Evolutionary conservation across 2,113 vertebrate genomes (phyloP).

Genomic region (Bufo gargarizans): DNA sequence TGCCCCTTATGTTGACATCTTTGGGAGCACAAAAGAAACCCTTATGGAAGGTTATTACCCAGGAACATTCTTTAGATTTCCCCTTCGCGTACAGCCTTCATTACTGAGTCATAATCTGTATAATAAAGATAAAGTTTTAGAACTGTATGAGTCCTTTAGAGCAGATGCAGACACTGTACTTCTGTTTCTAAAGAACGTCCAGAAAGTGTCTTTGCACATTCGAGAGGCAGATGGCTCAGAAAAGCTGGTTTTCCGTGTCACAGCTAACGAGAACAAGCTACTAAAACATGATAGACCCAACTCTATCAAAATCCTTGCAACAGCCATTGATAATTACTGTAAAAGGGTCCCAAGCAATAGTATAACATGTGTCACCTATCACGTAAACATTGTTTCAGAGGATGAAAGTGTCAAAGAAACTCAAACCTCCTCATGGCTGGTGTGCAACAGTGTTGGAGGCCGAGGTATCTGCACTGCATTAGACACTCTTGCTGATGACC

Average conservation of each 20-base stretch:
- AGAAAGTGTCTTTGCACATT: constrained; percentile 88
- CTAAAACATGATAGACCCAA: constrained; percentile 83
- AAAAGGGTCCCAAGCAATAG: constrained; percentile 80
- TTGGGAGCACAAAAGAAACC: constrained; percentile 89
- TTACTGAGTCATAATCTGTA: constrained; percentile 93
- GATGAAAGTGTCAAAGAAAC: constrained; percentile 83
- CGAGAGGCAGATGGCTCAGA: constrained; percentile 88
- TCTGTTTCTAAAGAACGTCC: constrained; percentile 93
- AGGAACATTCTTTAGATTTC: constrained; percentile 97
- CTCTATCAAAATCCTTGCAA: constrained; percentile 83
- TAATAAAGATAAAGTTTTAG: constrained; percentile 93
- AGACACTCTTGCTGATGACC: constrained; percentile 90
- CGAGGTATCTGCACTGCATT: constrained; percentile 87
- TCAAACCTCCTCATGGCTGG: constrained; percentile 89
- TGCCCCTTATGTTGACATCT: constrained; percentile 88
- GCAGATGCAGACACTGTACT: constrained; percentile 94
- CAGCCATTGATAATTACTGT: constrained; percentile 87
- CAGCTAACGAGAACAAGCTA: constrained; percentile 79
- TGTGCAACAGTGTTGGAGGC: constrained; percentile 93
- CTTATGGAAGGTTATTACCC: constrained; percentile 84
- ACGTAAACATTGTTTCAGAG: constrained; percentile 84
- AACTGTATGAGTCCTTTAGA: constrained; percentile 95
- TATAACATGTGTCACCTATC: constrained; percentile 90
- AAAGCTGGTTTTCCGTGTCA: constrained; percentile 88
- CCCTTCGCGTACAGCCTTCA: constrained; percentile 88